Evolutionary conservation across 2,797 vertebrate genomes (phyloP), one percentile per base, ranked within the genome.

Genomic region (Gastrophryne carolinensis): DNA sequence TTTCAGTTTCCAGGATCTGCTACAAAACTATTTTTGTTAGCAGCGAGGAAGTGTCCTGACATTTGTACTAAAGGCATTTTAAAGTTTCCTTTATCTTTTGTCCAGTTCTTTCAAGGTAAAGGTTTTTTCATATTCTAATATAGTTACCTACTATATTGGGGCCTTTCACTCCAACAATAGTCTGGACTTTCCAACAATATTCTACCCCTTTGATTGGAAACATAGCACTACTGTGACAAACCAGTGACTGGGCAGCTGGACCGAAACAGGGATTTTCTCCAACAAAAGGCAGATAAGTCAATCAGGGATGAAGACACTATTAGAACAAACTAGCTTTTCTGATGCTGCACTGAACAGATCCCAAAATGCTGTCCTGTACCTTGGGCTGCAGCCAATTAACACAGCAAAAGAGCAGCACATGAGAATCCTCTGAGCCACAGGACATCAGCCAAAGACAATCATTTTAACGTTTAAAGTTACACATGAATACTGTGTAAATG

Each of bases 291-390:
- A 32, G 56, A 21, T 54, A 30, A 62, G 23, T 61, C 57, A 53
- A 54, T 19, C 52, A 24, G 24, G 58, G 29, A 58, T 23, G 61
- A 19, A 52, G 44, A 37, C 47, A 30, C 73, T 61, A 52, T 21
- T 7, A 68, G 32, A 56, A 67, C 52, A 75, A 75, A 68, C 41
- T 30, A 60, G 30, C 64, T 52, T 60, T 75, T 60, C 56, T 41
- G 54, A 30, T 17, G 49, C 49, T 53, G 69, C 62, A 62, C 44
- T 32, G 34, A 69, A 44, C 17, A 30, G 24, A 53, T 62, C 27
- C 24, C 34, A 69, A 56, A 61, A 62, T 52, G 12, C n/a, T 19
- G 24, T 52, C n/a, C 21, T 68, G 61, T 62, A 53, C 69, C 54
- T 30, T 60, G 17, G 37, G 26, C n/a, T 61, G 21, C 41, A 69